These are phyloP conservation scores for Zaprionus africanus DNA, from an alignment of 1,140 invertebrate species.

Conservation along the genomic window DNA sequence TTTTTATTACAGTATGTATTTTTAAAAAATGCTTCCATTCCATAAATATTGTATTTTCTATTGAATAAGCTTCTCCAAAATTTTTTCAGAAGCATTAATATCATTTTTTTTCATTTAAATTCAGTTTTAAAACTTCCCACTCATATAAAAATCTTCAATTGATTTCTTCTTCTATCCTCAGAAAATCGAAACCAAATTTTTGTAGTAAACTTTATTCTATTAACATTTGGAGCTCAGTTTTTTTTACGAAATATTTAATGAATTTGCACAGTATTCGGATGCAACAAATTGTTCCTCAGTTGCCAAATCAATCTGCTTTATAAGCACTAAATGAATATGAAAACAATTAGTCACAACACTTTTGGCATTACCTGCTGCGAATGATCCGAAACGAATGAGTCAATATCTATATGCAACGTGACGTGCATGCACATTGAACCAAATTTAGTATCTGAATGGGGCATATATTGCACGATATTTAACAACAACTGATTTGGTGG, in stretches of 20 bases:
- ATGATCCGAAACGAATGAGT: conserved; percentile 4
- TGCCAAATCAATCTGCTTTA: background rate
- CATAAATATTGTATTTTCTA: too few species aligned
- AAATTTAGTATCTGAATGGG: background rate
- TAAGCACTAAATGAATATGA: background rate
- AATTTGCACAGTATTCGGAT: background rate
- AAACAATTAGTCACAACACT: background rate
- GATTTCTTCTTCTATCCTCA: too few species aligned
- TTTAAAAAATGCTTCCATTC: background rate
- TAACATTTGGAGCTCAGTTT: background rate
- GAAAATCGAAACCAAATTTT: background rate
- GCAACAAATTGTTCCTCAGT: background rate
- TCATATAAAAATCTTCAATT: too few species aligned
- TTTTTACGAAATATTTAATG: background rate
- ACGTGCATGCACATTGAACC: conserved; percentile 18
- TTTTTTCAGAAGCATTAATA: too few species aligned
- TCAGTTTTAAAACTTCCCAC: too few species aligned
- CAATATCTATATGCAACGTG: conserved; percentile 12
- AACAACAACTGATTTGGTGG: background rate
- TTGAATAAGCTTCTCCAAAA: too few species aligned
- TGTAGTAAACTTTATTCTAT: background rate
- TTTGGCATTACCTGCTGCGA: conserved; percentile 34
- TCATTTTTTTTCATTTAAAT: too few species aligned
- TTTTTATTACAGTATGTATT: background rate
- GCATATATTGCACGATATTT: background rate